phyloP scores from a whole-genome alignment of 2,797 vertebrate genomes.

The Channa striata region DNA sequence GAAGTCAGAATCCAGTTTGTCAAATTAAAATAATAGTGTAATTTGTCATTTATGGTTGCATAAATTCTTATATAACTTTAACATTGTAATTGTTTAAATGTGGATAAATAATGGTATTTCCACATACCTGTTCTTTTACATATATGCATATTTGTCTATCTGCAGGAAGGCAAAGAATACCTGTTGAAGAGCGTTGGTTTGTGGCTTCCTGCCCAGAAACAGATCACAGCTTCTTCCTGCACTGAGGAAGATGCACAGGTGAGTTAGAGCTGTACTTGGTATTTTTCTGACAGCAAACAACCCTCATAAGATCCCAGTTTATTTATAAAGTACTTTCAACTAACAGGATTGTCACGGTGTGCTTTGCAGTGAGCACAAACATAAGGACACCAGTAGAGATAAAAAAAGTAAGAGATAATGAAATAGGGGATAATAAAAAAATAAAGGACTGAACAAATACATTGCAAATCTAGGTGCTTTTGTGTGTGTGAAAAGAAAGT shows the following conservation, averaged over 20 bases:
- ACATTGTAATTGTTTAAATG: neutral
- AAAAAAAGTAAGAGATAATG: constrained; percentile 57
- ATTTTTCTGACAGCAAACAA: constrained; percentile 37
- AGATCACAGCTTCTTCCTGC: constrained; percentile 50
- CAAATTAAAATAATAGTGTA: neutral
- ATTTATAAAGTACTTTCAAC: constrained; percentile 63
- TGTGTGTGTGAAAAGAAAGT: constrained; percentile 7
- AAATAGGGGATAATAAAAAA: constrained; percentile 50
- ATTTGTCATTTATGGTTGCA: constrained; percentile 10
- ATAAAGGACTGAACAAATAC: constrained; percentile 42
- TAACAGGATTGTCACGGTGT: constrained; percentile 60
- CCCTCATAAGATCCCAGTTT: constrained; percentile 47
- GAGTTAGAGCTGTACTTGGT: constrained; percentile 41
- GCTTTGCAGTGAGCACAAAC: constrained; percentile 46
- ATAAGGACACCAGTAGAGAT: constrained; percentile 51
- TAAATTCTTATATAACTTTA: neutral
- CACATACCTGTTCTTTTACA: neutral
- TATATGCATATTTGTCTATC: constrained; percentile 23
- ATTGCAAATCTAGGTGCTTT: constrained; percentile 29
- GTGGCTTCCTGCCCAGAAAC: constrained; percentile 84
- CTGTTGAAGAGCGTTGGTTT: constrained; percentile 83
- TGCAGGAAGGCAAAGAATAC: constrained; percentile 86
- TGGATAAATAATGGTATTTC: neutral
- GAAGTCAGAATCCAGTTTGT: neutral
- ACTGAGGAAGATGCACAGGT: constrained; percentile 77